Percentiles rank a stretch among this genome's conserved stretches.
Evolutionary conservation across 2,888 invertebrate species (phyloP).

Genomic region (Tridacna gigas): DNA sequence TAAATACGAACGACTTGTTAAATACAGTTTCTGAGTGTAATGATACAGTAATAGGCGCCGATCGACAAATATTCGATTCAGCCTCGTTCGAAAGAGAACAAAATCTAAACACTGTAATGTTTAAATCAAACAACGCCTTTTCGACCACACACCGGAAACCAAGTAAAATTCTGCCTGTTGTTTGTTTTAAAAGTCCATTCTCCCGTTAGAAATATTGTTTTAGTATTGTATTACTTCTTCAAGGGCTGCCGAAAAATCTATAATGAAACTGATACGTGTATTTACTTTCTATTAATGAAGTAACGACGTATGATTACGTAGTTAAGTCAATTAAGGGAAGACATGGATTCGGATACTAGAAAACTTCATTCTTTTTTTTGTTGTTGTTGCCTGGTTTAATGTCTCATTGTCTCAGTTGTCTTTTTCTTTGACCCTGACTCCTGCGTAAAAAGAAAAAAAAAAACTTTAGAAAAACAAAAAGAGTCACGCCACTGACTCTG

Average conservation of each 20-base stretch:
- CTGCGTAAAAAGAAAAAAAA: no score
- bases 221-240: conserved; percentile 21
- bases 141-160: conserved; percentile 21
- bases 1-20: conserved; percentile 33
- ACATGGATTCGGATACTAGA: no score
- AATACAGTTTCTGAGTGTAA: conserved; percentile 37
- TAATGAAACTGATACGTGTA: conserved; percentile 22
- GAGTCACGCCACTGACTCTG: no score
- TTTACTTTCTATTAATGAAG: conserved; percentile 19
- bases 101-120: conserved; percentile 56
- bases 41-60: conserved; percentile 53
- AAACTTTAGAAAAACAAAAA: no score
- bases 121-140: conserved; percentile 45
- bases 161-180: conserved; percentile 1
- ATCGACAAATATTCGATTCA: conserved; percentile 34
- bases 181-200: conserved; percentile 20
- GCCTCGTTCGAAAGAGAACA: conserved; percentile 15
- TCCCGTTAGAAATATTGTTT: conserved; percentile 23
- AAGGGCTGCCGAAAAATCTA: conserved; percentile 8
- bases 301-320: conserved; percentile 12
- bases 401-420: no score
- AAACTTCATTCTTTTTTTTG: no score
- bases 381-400: no score
- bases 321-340: no score
- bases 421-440: no score